These are phyloP conservation scores for Orycteropus afer DNA, from an alignment of 2,113 vertebrate species.

Conservation along the genomic window DNA sequence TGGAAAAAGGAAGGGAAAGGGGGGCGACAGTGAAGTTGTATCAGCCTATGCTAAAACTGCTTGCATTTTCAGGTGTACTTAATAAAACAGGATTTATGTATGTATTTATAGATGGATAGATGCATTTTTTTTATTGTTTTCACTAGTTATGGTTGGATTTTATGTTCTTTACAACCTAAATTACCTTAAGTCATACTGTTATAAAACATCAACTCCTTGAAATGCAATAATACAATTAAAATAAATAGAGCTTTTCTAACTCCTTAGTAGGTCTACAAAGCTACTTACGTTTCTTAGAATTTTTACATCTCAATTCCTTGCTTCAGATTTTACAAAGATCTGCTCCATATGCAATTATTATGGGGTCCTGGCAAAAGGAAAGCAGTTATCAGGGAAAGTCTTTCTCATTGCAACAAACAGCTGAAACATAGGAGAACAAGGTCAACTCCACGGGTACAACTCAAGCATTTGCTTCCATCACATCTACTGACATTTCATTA, in stretches of 20 bases:
- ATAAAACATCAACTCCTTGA: not conserved
- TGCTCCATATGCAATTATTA: not conserved
- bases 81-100: too few species aligned
- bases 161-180: too few species aligned
- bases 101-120: too few species aligned
- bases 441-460: not conserved
- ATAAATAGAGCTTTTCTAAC: not conserved
- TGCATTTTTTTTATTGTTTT: too few species aligned
- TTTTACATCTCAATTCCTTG: not conserved
- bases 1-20: too few species aligned
- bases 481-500: not conserved
- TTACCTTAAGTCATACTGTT: not conserved
- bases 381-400: not conserved
- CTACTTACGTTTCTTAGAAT: not conserved
- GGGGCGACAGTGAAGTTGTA: too few species aligned
- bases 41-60: too few species aligned
- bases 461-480: not conserved
- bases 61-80: too few species aligned
- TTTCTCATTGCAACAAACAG: not conserved
- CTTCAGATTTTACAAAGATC: not conserved
- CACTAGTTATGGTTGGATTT: too few species aligned
- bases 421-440: not conserved
- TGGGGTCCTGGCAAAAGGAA: not conserved
- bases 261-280: not conserved
- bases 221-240: not conserved